Conservation (phyloP, 1,140 invertebrate genomes). For the Dendroctonus valens region DNA sequence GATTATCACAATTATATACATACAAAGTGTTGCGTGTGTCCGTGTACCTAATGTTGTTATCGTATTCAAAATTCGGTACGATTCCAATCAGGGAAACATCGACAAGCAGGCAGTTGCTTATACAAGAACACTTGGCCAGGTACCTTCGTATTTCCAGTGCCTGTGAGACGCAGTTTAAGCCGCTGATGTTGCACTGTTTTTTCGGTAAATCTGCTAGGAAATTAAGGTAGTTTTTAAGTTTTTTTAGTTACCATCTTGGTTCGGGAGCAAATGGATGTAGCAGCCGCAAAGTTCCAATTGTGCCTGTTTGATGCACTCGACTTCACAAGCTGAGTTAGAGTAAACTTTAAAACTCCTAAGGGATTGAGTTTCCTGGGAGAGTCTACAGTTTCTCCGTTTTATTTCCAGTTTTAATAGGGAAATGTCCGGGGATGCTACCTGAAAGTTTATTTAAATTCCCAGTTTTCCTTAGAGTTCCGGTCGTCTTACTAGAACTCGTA, state of each 20-base stretch:
- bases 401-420: not conserved
- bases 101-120: not conserved
- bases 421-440: constrained; percentile 1
- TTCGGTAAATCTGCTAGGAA: constrained; percentile 3
- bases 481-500: constrained; percentile 4
- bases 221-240: too few species aligned
- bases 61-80: not conserved
- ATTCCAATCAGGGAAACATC: not conserved
- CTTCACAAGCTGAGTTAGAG: constrained; percentile 17
- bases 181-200: not conserved
- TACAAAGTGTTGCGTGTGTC: too few species aligned
- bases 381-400: constrained; percentile 8
- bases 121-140: constrained; percentile 1
- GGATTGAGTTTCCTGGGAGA: not conserved
- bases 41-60: too few species aligned
- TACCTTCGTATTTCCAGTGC: not conserved
- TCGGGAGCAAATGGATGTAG: constrained; percentile 16
- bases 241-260: constrained; percentile 3
- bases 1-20: too few species aligned
- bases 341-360: constrained; percentile 4
- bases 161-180: constrained; percentile 1
- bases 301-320: constrained; percentile 14
- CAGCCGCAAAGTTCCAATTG: constrained; percentile 13
- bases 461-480: not conserved
- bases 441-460: constrained; percentile 3